phyloP scores from a whole-genome alignment of 2,888 invertebrate genomes.

The Drosophila silvestris region DNA sequence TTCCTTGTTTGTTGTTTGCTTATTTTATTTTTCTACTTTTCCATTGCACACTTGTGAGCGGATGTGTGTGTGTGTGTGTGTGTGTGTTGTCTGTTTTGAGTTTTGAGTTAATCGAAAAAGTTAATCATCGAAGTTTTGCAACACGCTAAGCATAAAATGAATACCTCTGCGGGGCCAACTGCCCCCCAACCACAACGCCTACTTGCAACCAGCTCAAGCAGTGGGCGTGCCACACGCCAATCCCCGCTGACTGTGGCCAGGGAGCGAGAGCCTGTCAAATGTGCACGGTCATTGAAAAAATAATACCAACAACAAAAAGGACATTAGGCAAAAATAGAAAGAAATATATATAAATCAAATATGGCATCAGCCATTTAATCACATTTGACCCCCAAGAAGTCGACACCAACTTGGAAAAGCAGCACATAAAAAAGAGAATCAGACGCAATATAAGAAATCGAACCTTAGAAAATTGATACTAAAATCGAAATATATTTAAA shows the following conservation, averaged over 20 bases:
- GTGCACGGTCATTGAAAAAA: constrained; percentile 44
- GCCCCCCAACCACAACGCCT: not conserved
- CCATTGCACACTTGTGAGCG: constrained; percentile 54
- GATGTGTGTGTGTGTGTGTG: constrained; percentile 16
- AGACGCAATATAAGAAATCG: not conserved
- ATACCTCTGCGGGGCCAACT: not conserved
- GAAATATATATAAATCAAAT: constrained; percentile 13
- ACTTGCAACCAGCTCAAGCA: not conserved
- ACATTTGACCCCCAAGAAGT: not conserved
- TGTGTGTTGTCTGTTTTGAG: constrained; percentile 65
- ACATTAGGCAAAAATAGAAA: not conserved
- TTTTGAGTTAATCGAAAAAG: constrained; percentile 79
- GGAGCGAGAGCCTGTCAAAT: constrained; percentile 5
- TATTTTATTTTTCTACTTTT: constrained; percentile 49
- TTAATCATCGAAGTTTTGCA: constrained; percentile 81
- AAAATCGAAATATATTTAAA: not conserved
- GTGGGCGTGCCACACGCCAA: constrained; percentile 5
- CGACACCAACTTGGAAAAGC: not conserved
- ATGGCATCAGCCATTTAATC: not conserved
- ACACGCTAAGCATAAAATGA: constrained; percentile 61
- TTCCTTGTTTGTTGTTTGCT: constrained; percentile 39
- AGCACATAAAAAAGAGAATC: not conserved
- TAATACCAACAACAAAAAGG: not conserved
- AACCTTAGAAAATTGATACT: not conserved
- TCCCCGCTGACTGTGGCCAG: not conserved